Evolutionary conservation across 1,140 invertebrate genomes (phyloP).

Genomic region (Littorina saxatilis): DNA sequence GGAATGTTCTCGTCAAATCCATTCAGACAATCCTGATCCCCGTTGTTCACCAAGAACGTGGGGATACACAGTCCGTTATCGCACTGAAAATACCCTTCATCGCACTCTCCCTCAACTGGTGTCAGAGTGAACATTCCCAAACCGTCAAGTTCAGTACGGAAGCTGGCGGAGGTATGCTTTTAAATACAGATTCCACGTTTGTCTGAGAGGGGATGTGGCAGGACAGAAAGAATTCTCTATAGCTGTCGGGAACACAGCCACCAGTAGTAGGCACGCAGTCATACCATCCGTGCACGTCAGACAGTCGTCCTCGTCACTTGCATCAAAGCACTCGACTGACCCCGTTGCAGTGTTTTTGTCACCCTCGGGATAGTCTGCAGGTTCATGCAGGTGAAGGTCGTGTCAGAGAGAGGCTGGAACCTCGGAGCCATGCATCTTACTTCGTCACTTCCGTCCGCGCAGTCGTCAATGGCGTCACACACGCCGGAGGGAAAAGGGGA

Average conservation of each 20-base stretch:
- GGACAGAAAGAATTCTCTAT: slow-evolving; percentile 8
- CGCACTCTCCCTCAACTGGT: not conserved
- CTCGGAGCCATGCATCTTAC: slow-evolving; percentile 3
- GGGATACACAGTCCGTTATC: slow-evolving; percentile 31
- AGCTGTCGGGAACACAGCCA: slow-evolving; percentile 28
- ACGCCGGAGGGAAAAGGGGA: slow-evolving; percentile 33
- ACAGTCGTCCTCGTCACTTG: slow-evolving; percentile 40
- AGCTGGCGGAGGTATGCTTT: not conserved
- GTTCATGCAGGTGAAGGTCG: slow-evolving; percentile 24
- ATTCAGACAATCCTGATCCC: slow-evolving; percentile 35
- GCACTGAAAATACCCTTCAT: slow-evolving; percentile 33
- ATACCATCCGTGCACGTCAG: slow-evolving; percentile 10
- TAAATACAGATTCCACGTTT: not conserved
- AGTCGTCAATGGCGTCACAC: slow-evolving; percentile 39
- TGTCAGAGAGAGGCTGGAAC: not conserved
- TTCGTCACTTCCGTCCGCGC: slow-evolving; percentile 39
- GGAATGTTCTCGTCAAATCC: slow-evolving; percentile 35
- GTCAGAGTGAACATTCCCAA: slow-evolving; percentile 34
- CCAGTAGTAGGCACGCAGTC: slow-evolving; percentile 13
- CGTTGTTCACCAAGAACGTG: slow-evolving; percentile 38
- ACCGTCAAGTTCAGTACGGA: slow-evolving; percentile 25
- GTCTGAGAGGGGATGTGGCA: not conserved
- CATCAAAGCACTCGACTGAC: slow-evolving; percentile 39
- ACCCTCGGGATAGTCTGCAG: not conserved
- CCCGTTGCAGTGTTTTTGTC: slow-evolving; percentile 30